phyloP scores from a whole-genome alignment of 2,888 invertebrate genomes.

The Heliconius cydno region DNA sequence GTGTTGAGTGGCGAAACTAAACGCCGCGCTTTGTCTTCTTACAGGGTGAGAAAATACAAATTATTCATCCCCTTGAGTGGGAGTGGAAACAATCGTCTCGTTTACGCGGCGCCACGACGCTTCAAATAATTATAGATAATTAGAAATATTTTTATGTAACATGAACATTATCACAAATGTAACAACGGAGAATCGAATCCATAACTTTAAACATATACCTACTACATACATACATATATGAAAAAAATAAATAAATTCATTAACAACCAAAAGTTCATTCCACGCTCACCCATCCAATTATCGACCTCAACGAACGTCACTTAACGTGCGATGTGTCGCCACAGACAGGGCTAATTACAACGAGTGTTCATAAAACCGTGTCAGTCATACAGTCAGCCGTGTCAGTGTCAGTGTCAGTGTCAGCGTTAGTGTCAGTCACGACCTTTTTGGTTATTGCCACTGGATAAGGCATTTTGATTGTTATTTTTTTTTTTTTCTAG shows the following conservation, averaged over 20 bases:
- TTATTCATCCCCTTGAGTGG: not conserved
- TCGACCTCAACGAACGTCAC: slow-evolving; percentile 27
- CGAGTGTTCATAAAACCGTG: slow-evolving; percentile 26
- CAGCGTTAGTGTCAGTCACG: slow-evolving; percentile 11
- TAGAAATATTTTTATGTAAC: too few species aligned
- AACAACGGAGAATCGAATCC: too few species aligned
- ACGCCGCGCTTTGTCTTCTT: not conserved
- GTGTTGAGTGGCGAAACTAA: not conserved
- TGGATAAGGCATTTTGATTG: not conserved
- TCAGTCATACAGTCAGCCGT: slow-evolving; percentile 58
- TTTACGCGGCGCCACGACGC: too few species aligned
- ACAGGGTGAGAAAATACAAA: not conserved
- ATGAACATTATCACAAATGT: too few species aligned
- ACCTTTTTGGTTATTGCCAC: slow-evolving; percentile 42
- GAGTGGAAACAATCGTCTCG: too few species aligned
- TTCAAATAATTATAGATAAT: too few species aligned
- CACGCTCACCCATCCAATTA: slow-evolving; percentile 26
- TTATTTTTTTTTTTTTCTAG: too few species aligned
- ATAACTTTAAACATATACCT: too few species aligned
- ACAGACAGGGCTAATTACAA: slow-evolving; percentile 34
- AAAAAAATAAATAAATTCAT: not conserved
- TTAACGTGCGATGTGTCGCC: slow-evolving; percentile 30
- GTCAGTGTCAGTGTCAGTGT: slow-evolving; percentile 61
- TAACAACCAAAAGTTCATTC: slow-evolving; percentile 20
- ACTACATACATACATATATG: too few species aligned